phyloP scores from a whole-genome alignment of 2,888 invertebrate genomes.

The Tetheella fluctuosa region DNA sequence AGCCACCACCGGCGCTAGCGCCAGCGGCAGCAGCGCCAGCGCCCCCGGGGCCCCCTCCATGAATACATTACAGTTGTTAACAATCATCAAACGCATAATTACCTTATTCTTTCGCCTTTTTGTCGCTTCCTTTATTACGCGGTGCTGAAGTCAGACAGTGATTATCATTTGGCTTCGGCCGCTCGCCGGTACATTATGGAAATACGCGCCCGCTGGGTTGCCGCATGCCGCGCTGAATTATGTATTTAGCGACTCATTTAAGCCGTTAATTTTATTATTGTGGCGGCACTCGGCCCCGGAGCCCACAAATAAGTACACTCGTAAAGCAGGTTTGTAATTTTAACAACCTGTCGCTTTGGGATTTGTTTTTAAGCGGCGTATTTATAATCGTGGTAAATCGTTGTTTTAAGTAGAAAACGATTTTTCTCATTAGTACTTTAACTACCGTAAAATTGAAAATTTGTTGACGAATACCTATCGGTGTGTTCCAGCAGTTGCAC shows the following conservation, averaged over 20 bases:
- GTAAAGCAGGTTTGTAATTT: not conserved
- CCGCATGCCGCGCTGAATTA: not conserved
- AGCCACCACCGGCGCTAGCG: not conserved
- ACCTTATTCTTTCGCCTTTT: conserved; percentile 7
- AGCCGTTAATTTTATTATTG: not conserved
- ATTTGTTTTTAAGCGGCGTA: not conserved
- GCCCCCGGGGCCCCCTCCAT: not conserved
- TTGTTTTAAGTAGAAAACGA: not conserved
- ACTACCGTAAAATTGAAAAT: too few species aligned
- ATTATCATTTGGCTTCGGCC: not conserved
- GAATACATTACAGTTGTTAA: conserved; percentile 7
- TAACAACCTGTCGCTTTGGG: not conserved
- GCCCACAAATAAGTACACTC: not conserved
- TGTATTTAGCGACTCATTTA: conserved; percentile 7
- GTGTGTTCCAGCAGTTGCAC: too few species aligned
- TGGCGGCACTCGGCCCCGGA: not conserved
- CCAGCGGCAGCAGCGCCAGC: too few species aligned
- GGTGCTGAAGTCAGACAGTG: not conserved
- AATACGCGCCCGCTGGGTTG: not conserved
- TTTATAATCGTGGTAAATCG: not conserved
- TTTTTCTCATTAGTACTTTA: not conserved
- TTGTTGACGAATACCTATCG: too few species aligned
- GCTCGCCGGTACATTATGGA: not conserved
- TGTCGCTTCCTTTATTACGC: conserved; percentile 5
- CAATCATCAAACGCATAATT: not conserved